Conservation (phyloP, 2,113 vertebrate genomes). For the Tinamus guttatus region DNA sequence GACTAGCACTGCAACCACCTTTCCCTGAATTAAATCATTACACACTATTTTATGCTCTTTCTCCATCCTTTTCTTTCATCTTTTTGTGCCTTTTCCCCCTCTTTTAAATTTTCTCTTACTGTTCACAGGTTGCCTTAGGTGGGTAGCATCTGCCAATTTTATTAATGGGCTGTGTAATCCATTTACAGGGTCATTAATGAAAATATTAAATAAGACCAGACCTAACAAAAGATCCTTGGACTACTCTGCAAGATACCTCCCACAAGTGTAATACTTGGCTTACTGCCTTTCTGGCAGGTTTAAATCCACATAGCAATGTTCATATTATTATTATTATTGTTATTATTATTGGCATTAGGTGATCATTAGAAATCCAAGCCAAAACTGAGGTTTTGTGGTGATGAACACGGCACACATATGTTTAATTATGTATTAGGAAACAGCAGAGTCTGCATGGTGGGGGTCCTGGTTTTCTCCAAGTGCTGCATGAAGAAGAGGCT, state of each 20-base stretch:
- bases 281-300: conserved; percentile 45
- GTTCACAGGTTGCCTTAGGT: neutral
- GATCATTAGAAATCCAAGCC: conserved; percentile 41
- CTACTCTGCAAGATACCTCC: conserved; percentile 53
- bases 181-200: conserved; percentile 67
- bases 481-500: neutral
- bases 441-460: neutral
- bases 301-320: conserved; percentile 44
- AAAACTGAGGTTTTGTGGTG: neutral
- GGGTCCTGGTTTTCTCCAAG: neutral
- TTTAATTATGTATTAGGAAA: conserved; percentile 31
- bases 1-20: neutral
- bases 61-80: neutral
- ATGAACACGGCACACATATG: conserved; percentile 54
- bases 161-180: conserved; percentile 63
- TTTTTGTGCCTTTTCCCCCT: neutral
- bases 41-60: neutral
- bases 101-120: neutral
- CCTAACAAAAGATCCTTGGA: conserved; percentile 70
- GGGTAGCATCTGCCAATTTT: conserved; percentile 64
- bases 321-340: conserved; percentile 70
- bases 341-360: conserved; percentile 64
- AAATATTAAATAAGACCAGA: conserved; percentile 68
- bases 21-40: neutral
- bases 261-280: conserved; percentile 68